These are phyloP conservation scores for Callipepla squamata DNA, from an alignment of 2,113 vertebrate species.

Conservation along the genomic window DNA sequence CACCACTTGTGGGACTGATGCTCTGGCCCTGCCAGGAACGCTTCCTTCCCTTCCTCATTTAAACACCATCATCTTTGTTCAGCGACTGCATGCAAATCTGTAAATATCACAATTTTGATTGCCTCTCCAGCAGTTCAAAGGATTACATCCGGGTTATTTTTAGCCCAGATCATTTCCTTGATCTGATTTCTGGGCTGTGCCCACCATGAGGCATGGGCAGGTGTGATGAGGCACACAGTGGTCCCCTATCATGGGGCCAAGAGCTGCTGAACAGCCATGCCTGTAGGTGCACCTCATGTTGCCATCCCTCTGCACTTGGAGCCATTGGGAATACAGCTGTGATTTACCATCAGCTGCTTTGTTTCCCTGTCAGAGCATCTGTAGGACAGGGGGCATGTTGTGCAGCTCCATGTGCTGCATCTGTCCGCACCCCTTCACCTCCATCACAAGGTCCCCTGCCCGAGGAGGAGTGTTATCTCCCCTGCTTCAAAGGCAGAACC, in stretches of 20 bases:
- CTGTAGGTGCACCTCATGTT: background rate
- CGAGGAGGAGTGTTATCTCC: background rate
- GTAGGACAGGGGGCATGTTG: background rate
- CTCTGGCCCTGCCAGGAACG: fast-evolving
- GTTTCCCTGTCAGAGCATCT: background rate
- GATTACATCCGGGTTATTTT: slow-evolving; percentile 61
- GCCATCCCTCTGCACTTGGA: background rate
- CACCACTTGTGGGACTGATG: fast-evolving
- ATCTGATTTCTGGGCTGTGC: slow-evolving; percentile 34
- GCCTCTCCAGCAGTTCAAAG: slow-evolving; percentile 55
- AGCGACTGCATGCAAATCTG: slow-evolving; percentile 57
- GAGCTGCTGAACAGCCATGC: background rate
- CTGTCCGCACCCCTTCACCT: background rate
- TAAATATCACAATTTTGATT: slow-evolving; percentile 57
- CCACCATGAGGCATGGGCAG: background rate
- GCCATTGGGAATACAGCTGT: background rate
- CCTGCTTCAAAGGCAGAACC: background rate
- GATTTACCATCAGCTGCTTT: background rate
- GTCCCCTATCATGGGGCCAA: background rate
- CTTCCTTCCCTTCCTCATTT: slow-evolving; percentile 9
- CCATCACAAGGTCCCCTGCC: background rate
- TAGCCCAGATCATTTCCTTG: slow-evolving; percentile 56
- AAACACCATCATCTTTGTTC: slow-evolving; percentile 1
- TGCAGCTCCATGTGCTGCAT: background rate
- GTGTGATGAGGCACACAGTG: background rate